Base-by-base conservation (phyloP, 1,140 invertebrate species). In the Hylaeus anthracinus region DNA sequence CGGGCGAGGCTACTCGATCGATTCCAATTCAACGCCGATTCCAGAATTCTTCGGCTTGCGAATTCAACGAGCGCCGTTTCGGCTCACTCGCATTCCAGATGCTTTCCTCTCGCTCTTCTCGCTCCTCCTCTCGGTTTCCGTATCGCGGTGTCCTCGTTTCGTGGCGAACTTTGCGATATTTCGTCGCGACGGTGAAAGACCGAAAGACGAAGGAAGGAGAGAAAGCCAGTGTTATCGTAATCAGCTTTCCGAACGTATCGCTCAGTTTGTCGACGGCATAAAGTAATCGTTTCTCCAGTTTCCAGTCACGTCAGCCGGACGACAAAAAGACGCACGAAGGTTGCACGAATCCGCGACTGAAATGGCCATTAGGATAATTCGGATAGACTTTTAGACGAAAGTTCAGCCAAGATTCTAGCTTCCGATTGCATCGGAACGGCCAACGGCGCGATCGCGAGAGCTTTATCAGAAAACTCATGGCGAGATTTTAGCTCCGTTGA, bases 241-340 rank as follows among this genome's bases (percentile, higher is more conserved):
- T 86, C 81, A 70, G 81, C 61, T 86, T 86, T 83, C 85, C 26
- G 60, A 58, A 73, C 81, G 84, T 80, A 86, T 86, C 85, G 81
- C 77, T 9, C 43, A n/a, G 61, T 43, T 56, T 45, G 66, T 58
- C 51, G 39, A 63, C 63, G 55, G 55, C 72, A 73, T 76, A 80
- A 83, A 66, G 77, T 65, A 73, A 86, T 80, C 76, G 73, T 67
- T 60, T 39, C 61, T 72, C 26, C 66, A 12, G 69, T 83, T 86
- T 86, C 84, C 45, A 72, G 72, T 83, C 85, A 83, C 76, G 85
- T 86, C 58, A 45, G 51, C 3, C 39, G 53, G 45, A 26, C 60
- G 51, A 37, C 43, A n/a, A 69, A 67, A 69, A 81, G 37, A 26
- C 39, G 3, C 12, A 37, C 12, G 48, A 5, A 45, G 15, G 12